These are phyloP conservation scores for Campoplex capitator DNA, from an alignment of 2,888 invertebrate genomes.

Conservation along the genomic window DNA sequence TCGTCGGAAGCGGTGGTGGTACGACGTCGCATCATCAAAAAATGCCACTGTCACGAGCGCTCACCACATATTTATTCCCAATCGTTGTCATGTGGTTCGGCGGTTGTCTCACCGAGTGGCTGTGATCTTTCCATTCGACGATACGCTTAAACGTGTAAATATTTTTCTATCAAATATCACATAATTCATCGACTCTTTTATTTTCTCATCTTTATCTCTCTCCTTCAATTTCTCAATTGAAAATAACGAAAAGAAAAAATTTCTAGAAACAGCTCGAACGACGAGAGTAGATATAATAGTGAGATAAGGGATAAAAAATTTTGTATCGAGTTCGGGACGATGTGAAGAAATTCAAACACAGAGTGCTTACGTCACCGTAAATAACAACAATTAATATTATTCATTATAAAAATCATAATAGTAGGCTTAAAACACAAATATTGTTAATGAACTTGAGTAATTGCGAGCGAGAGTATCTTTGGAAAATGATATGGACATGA, in stretches of 20 bases:
- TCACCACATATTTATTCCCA: constrained; percentile 92
- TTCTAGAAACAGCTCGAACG: not conserved
- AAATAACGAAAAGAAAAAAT: not conserved
- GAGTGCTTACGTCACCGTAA: constrained; percentile 24
- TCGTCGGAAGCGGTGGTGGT: constrained; percentile 81
- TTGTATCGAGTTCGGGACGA: constrained; percentile 40
- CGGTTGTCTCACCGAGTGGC: constrained; percentile 92
- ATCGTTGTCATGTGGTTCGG: constrained; percentile 95
- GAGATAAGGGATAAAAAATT: not conserved
- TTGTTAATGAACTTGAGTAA: constrained; percentile 33
- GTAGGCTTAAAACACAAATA: constrained; percentile 17
- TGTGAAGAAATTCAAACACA: constrained; percentile 18
- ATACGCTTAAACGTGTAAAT: constrained; percentile 70
- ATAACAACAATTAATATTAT: constrained; percentile 41
- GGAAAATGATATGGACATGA: constrained; percentile 9
- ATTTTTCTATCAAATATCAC: constrained; percentile 59
- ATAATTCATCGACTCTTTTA: constrained; percentile 14
- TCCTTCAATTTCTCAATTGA: not conserved
- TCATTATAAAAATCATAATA: constrained; percentile 33
- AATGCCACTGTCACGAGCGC: constrained; percentile 87
- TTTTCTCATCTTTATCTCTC: constrained; percentile 8
- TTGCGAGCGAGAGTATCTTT: constrained; percentile 24
- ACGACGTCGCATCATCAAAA: constrained; percentile 80
- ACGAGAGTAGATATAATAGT: not conserved
- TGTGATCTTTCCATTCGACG: constrained; percentile 87